A percentile compares a stretch with the other conserved stretches of the same genome.
Evolutionary conservation across 2,797 vertebrate genomes (phyloP).

Genomic region (Austrolebias charrua): DNA sequence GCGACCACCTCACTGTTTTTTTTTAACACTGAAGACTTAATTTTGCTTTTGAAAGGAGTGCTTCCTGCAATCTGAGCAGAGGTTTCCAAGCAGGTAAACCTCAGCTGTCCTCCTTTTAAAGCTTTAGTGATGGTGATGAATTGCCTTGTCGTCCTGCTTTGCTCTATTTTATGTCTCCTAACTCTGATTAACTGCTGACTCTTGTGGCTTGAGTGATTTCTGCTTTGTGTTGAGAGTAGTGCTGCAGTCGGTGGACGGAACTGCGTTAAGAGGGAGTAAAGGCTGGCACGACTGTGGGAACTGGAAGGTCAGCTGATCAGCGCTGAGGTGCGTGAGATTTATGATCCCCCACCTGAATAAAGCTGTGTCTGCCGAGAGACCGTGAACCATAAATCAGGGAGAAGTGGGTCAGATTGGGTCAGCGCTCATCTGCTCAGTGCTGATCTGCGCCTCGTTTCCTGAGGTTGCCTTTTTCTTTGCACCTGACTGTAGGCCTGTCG

Average conservation of each 20-base stretch:
- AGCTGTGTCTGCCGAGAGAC: conserved; percentile 73
- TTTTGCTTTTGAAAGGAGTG: conserved; percentile 11
- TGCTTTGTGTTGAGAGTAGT: conserved; percentile 54
- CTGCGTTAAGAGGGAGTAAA: conserved; percentile 9
- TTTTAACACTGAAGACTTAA: conserved; percentile 42
- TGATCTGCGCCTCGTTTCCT: conserved; percentile 41
- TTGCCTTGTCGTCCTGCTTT: conserved; percentile 25
- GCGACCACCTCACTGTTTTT: neutral
- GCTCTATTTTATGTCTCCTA: conserved; percentile 60
- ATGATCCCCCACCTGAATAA: conserved; percentile 77
- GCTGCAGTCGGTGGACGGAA: conserved; percentile 28
- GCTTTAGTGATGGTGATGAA: conserved; percentile 37
- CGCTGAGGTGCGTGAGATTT: conserved; percentile 74
- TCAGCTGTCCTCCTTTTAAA: conserved; percentile 34
- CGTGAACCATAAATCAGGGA: conserved; percentile 77
- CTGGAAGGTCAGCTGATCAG: conserved; percentile 69
- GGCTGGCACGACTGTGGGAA: conserved; percentile 34
- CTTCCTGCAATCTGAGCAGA: neutral
- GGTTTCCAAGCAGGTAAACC: conserved; percentile 46
- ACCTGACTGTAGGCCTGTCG: neutral
- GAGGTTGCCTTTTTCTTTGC: conserved; percentile 13
- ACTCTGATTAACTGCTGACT: conserved; percentile 62
- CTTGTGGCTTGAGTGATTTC: conserved; percentile 50
- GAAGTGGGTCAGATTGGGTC: conserved; percentile 80
- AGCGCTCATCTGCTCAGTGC: conserved; percentile 66